Conservation (phyloP, 2,888 invertebrate species). For the Eutolmus rufibarbis region DNA sequence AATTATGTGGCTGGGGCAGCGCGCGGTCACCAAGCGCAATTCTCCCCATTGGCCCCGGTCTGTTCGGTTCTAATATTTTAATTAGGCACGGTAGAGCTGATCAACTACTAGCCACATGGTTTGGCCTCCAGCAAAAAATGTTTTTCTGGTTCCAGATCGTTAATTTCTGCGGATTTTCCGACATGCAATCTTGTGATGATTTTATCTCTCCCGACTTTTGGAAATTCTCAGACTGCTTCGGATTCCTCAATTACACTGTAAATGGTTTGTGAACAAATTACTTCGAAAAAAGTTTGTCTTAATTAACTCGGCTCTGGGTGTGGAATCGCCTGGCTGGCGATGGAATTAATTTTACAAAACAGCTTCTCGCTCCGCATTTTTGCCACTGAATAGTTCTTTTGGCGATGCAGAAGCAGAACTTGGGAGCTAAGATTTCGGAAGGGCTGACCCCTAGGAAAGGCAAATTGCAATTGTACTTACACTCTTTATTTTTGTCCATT, state of each 20-base stretch:
- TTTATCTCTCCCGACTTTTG: constrained; percentile 2
- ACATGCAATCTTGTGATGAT: background rate
- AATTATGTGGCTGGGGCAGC: background rate
- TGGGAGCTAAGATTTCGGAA: background rate
- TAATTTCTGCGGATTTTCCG: constrained; percentile 2
- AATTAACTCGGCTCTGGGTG: background rate
- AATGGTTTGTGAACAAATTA: constrained; percentile 17
- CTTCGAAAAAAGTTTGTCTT: constrained; percentile 1
- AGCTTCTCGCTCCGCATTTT: background rate
- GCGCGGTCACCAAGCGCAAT: background rate
- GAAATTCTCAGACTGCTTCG: constrained; percentile 17
- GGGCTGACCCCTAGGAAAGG: background rate
- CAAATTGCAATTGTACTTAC: constrained; percentile 70
- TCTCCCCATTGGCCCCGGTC: background rate
- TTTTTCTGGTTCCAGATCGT: constrained; percentile 15
- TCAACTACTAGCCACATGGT: background rate
- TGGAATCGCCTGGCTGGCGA: background rate
- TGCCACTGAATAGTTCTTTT: background rate
- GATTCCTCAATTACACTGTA: constrained; percentile 9
- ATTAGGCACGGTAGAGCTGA: background rate
- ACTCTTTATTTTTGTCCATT: constrained; percentile 98
- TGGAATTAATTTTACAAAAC: background rate
- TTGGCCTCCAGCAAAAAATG: background rate
- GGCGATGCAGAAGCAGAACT: background rate
- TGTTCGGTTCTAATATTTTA: background rate